A percentile compares a stretch with the other conserved stretches of the same genome.
Evolutionary conservation across 2,797 vertebrate genomes (phyloP).

Genomic region (Tokudaia muenninki): DNA sequence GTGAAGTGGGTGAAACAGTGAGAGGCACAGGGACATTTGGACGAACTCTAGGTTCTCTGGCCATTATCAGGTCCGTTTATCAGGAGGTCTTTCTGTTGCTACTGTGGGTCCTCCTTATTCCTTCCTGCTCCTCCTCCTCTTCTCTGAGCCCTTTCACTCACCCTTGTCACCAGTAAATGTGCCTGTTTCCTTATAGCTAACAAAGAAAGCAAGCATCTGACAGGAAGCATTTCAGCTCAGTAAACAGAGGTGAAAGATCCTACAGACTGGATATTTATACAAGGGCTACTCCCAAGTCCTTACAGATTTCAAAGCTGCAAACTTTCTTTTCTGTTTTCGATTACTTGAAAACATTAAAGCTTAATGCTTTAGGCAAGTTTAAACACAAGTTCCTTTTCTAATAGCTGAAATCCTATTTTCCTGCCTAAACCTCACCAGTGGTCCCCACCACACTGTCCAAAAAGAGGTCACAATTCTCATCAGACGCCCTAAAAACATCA

Average conservation of each 20-base stretch:
- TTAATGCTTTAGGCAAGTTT: slow-evolving; percentile 34
- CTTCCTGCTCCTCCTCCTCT: background rate
- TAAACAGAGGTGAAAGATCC: background rate
- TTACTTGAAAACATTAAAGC: slow-evolving; percentile 38
- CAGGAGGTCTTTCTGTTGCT: background rate
- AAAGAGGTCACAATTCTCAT: slow-evolving; percentile 12
- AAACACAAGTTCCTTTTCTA: background rate
- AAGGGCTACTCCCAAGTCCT: background rate
- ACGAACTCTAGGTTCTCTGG: background rate
- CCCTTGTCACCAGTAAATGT: background rate
- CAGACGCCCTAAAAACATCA: background rate
- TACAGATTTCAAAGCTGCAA: background rate
- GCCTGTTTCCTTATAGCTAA: background rate
- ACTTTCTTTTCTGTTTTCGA: background rate
- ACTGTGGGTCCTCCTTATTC: background rate
- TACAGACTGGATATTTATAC: background rate
- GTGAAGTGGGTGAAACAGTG: background rate
- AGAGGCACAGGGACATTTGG: background rate
- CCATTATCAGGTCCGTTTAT: background rate
- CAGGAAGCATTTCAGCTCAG: background rate
- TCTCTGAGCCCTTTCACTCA: background rate
- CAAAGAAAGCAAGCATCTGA: background rate
- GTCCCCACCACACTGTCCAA: background rate
- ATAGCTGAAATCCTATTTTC: slow-evolving; percentile 22
- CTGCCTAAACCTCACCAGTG: background rate